These are phyloP conservation scores for Ammodramus savannarum DNA, from an alignment of 2,113 vertebrate species.

Conservation along the genomic window DNA sequence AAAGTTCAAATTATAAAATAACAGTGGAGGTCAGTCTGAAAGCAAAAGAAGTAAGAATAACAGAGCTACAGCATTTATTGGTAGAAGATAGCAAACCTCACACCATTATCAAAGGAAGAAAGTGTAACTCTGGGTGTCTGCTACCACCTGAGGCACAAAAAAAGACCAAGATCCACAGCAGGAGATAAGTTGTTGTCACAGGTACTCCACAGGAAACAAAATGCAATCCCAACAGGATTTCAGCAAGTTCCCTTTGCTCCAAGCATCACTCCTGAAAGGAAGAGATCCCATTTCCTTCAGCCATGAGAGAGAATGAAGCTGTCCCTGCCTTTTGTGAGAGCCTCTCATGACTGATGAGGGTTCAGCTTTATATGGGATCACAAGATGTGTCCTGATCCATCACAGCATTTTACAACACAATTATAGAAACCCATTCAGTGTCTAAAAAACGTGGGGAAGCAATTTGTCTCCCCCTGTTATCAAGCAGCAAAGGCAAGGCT, in stretches of 20 bases:
- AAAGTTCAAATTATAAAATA: not conserved
- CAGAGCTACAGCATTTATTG: not conserved
- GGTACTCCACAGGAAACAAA: not conserved
- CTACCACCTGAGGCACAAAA: not conserved
- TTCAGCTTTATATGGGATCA: not conserved
- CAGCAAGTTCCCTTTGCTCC: not conserved
- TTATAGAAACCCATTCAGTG: not conserved
- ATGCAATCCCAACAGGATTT: not conserved
- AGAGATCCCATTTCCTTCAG: not conserved
- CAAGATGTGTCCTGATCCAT: not conserved
- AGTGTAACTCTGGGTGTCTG: not conserved
- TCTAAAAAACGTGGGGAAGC: not conserved
- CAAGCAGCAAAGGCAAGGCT: not conserved
- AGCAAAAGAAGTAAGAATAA: not conserved
- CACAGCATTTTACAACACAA: not conserved
- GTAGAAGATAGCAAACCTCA: not conserved
- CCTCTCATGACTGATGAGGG: not conserved
- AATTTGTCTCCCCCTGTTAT: not conserved
- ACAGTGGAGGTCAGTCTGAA: not conserved
- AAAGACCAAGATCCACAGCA: not conserved
- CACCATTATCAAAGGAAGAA: not conserved
- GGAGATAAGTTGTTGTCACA: not conserved
- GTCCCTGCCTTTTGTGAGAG: not conserved
- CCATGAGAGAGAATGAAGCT: not conserved
- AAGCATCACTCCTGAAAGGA: too few species aligned